Evolutionary conservation across 1,140 invertebrate genomes (phyloP), one percentile per base, ranked within the genome.

Genomic region (Steinernema khuongi): DNA sequence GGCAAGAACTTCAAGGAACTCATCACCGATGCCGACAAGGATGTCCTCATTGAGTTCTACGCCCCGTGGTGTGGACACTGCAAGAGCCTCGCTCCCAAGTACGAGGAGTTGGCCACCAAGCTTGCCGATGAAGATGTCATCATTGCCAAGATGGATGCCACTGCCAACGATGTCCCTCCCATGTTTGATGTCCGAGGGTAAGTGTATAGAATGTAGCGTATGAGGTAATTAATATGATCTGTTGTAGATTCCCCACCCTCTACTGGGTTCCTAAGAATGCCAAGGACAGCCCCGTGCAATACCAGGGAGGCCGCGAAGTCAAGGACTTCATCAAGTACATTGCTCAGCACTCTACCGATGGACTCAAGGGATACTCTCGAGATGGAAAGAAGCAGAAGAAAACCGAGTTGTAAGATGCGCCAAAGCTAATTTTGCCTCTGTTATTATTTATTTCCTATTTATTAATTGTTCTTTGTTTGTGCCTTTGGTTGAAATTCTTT

Each of bases 21-120:
- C 67, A 94, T 99, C 0, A 91, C 90, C 4, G 91, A 99, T 84
- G 92, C 92, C 79, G 91, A 89, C 30, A 93, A 95, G 85, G 96
- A 99, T 87, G 93, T 93, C 1, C 88, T 99, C 1, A 90, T 99
- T 78, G 95, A 98, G 86, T 98, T 98, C 87, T 98, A 98, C 87
- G 95, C 95, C 32, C 94, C 95, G 0, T 98, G 95, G 95, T 99
- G 96, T 86, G 96, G 96, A 77, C 96, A 99, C 84, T 99, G 96
- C 88, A 97, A 97, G 87, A 94, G 93, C 86, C 88, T 99, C 19
- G 90, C 93, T 44, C 96, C 96, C 29, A 89, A 93, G 67, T 98
- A 90, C 87, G 94, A 97, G 74, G 94, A 99, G 87, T 87, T 99
- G 31, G 96, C 92, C 67, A 91, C 92, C 74, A 95, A 94, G 90